Evolutionary conservation across 1,140 invertebrate species (phyloP), one percentile per base, ranked within the genome.

Genomic region (Achatina immaculata): DNA sequence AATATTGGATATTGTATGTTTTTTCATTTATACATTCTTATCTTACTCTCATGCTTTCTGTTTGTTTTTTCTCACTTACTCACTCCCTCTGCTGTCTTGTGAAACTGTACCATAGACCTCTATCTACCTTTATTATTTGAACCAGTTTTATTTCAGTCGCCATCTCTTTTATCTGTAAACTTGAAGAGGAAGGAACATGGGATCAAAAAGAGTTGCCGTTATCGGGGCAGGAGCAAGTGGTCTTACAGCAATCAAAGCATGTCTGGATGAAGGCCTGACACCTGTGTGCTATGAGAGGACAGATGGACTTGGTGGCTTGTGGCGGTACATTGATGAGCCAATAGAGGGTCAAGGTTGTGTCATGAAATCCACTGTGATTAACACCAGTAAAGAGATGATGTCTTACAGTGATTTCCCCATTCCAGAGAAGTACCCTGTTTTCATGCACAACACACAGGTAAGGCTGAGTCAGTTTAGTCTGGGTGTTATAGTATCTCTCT

Each of bases 351-450:
- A 85, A 45, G 80, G 81, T 11, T 83, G 83, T 43, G 85, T 87
- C 34, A 86, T 85, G 84, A 84, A 81, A 7, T 90, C 87, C 2
- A 92, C 91, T 1, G 87, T 93, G 19, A 90, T 92, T 21, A 93
- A 93, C 84, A 92, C 92, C 0, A 92, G 91, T 55, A 93, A 93
- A 78, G 93, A 93, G 83, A 89, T 93, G 86, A 92, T 92, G 91
- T 86, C 90, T 0, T 93, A 89, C 86, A 92, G 91, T 48, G 93
- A 93, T 84, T 93, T 91, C 80, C 92, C 92, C 0, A 91, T 92
- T 14, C 91, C 92, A 0, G 81, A 74, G n/a, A 87, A 92, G 14
- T 92, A 82, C 48, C 91, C 92, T 0, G 81, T 83, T 85, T 93
- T 92, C 83, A 93, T 93, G 92, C 91, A 91, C 75, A 88, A 93